A percentile compares a stretch with the other conserved stretches of the same genome.
Conservation (phyloP, 1,140 invertebrate species). For the Zeugodacus cucurbitae region DNA sequence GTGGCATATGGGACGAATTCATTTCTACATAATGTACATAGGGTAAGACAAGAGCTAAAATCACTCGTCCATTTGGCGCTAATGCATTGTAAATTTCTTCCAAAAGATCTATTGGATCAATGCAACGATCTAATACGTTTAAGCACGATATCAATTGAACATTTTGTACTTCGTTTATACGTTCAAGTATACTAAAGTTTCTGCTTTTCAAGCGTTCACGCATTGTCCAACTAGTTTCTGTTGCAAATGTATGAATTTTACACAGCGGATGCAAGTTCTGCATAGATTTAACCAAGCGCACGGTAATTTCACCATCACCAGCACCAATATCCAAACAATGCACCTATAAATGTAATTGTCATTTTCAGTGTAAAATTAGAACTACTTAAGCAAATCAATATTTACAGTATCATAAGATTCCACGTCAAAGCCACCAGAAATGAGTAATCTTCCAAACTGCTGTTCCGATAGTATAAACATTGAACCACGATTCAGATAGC, state of each 20-base stretch:
- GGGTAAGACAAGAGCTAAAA: conserved; percentile 87
- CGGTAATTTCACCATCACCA: conserved; percentile 88
- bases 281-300: conserved; percentile 71
- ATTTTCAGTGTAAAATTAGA: not conserved
- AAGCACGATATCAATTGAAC: conserved; percentile 79
- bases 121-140: conserved; percentile 89
- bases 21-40: conserved; percentile 89
- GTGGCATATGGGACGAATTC: conserved; percentile 62
- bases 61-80: conserved; percentile 74
- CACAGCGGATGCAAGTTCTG: conserved; percentile 69
- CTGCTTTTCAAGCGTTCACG: conserved; percentile 74
- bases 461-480: conserved; percentile 88
- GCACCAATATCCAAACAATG: conserved; percentile 82
- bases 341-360: conserved; percentile 1
- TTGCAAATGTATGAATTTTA: conserved; percentile 73
- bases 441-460: conserved; percentile 76
- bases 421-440: conserved; percentile 55
- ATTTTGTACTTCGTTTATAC: conserved; percentile 54
- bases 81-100: conserved; percentile 74
- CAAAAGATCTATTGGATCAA: conserved; percentile 79
- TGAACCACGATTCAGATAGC: conserved; percentile 80
- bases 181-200: conserved; percentile 71
- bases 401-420: conserved; percentile 47
- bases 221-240: conserved; percentile 88
- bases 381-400: not conserved